Base-by-base conservation (phyloP, 2,113 vertebrate genomes). In the Nibea albiflora region DNA sequence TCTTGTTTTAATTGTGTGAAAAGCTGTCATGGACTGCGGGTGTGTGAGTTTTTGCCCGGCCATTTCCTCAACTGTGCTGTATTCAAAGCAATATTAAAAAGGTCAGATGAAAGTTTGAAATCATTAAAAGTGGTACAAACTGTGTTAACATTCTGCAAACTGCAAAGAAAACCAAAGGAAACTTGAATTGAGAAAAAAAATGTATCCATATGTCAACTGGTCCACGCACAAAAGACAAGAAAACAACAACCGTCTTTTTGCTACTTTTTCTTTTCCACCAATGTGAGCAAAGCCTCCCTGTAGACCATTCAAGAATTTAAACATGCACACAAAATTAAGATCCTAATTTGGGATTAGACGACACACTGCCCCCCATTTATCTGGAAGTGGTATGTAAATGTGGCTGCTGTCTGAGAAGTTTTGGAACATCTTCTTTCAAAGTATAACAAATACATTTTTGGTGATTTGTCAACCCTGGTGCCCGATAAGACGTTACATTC, bases 261-360 rank as follows among this genome's bases (percentile, higher is more conserved):
- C n/a, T 28, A 7, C 24, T 47, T 24, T 50, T 39, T 76, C 1
- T 35, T 68, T 71, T 22, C 15, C 20, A 63, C 42, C 26, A 69
- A 6, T 10, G 20, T 16, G 8, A 42, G 44, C 62, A 71, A 79
- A 69, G 57, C 53, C 42, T 85, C 60, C 65, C 67, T 28, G 62
- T n/a, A 53, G 87, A 81, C 61, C 2, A 1, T 44, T 39, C n/a
- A 52, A 81, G 66, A 80, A 73, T 46, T 62, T 76, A 28, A 81
- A 82, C 64, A 26, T 53, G 52, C 24, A 4, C 14, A 67, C 35
- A 80, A 78, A 88, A 86, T 76, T 75, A 81, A 87, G 89, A 90
- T 91, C 77, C 71, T 90, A 87, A 91, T 90, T 91, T 88, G 76
- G 91, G 89, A 92, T 91, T 90, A 92, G 54, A 57, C 31, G 3